Base-by-base conservation (phyloP, 2,113 vertebrate species). In the Rhinolophus ferrumequinum region DNA sequence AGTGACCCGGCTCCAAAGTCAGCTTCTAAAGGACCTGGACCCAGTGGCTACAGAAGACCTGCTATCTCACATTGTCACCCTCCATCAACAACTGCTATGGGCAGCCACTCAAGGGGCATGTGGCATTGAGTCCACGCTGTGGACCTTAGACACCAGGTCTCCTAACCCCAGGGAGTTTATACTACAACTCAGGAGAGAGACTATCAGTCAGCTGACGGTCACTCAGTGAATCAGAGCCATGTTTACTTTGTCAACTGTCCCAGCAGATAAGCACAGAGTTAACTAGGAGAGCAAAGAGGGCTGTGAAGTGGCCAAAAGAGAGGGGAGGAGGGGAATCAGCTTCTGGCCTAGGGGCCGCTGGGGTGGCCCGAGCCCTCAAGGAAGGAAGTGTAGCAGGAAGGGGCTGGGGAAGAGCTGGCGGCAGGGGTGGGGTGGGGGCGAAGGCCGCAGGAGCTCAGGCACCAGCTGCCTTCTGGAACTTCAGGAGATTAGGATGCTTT, bases 401-500 rank as follows among this genome's bases (percentile, higher is more conserved):
- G n/a, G n/a, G 28, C 67, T 21, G 33, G 35, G 44, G 24, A 70
- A 50, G 60, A 58, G 84, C 18, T 0, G 19, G 47, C 1, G 30
- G 47, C 2, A 0, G 24, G 2, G 15, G 22, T 4, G 10, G 5
- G 0, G 47, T 50, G 47, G 47, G 3, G 76, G 18, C 0, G 18
- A 38, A 11, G 19, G 0, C 0, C 6, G 6, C 10, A 6, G 6
- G 0, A 4, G 35, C 47, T 54, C 80, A 11, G 44, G 9, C 10
- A 2, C 3, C 1, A 2, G 5, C 52, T 75, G 33, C 73, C 35
- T 0, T 8, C n/a, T 76, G 87, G 92, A 79, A 28, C 81, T 18
- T 54, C 33, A n/a, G 88, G 67, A 93, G 93, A 95, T 75, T 86
- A 92, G 76, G 44, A 15, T 7, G n/a, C 44, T 58, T 62, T n/a